Conservation (phyloP, 2,113 vertebrate species). For the Oreotrochilus melanogaster region DNA sequence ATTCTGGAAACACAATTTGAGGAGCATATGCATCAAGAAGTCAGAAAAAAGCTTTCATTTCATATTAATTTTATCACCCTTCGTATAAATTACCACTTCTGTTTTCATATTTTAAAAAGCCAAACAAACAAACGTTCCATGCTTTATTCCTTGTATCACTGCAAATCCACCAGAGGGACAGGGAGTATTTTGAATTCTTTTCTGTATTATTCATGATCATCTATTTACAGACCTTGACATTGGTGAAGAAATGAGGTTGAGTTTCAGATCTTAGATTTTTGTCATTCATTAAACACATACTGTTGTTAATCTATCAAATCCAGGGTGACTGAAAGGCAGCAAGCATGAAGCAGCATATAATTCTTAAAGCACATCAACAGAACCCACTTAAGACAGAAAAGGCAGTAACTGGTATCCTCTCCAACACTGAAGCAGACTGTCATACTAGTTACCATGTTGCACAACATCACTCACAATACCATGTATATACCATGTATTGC, state of each 20-base stretch:
- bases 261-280: background rate
- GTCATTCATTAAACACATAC: background rate
- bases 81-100: background rate
- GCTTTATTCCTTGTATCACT: background rate
- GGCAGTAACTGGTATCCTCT: background rate
- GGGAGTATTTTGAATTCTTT: background rate
- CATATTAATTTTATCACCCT: background rate
- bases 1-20: background rate
- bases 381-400: background rate
- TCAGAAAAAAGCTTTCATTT: background rate
- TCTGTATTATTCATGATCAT: background rate
- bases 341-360: background rate
- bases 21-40: background rate
- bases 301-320: background rate
- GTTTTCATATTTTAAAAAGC: background rate
- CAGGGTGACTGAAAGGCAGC: background rate
- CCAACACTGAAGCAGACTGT: rapidly evolving
- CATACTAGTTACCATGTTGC: background rate
- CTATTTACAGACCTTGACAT: background rate
- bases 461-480: background rate
- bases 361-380: background rate
- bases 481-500: background rate
- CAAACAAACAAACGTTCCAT: background rate
- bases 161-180: background rate
- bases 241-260: background rate